phyloP scores from a whole-genome alignment of 2,113 vertebrate genomes.

The Aegithalos caudatus region DNA sequence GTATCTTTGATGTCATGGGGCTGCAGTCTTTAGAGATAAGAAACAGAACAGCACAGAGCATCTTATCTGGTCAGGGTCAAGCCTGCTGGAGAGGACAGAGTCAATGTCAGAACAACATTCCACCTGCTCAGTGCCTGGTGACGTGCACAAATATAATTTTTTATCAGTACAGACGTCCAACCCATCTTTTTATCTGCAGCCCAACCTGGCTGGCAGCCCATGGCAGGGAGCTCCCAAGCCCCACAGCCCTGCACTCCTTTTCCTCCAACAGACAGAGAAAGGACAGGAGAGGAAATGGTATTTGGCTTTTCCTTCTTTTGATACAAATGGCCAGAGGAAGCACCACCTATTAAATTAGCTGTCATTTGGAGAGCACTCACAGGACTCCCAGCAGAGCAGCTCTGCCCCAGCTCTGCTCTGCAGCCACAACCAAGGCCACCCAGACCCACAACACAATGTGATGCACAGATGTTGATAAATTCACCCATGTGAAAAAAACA shows the following conservation, averaged over 20 bases:
- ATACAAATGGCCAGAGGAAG: not conserved
- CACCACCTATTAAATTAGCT: not conserved
- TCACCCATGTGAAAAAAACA: conserved; percentile 54
- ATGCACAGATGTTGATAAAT: conserved; percentile 58
- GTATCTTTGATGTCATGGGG: not conserved
- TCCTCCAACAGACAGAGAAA: not conserved
- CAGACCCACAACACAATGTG: not conserved
- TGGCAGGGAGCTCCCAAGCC: not conserved
- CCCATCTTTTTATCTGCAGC: not conserved
- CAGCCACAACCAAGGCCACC: not conserved
- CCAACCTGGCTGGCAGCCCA: not conserved
- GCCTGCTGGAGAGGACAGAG: not conserved
- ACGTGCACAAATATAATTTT: not conserved
- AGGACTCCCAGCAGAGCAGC: not conserved
- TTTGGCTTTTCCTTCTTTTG: not conserved
- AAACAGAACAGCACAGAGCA: not conserved
- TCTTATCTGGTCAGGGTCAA: not conserved
- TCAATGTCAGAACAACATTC: not conserved
- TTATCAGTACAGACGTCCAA: not conserved
- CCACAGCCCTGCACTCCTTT: not conserved
- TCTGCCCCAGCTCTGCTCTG: not conserved
- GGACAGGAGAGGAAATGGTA: not conserved
- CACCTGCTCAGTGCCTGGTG: not conserved
- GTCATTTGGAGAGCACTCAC: not conserved
- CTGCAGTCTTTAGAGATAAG: not conserved